Percentiles rank a stretch among this genome's conserved stretches.
Evolutionary conservation across 2,888 invertebrate genomes (phyloP).

Genomic region (Drosophila melanosoma): DNA sequence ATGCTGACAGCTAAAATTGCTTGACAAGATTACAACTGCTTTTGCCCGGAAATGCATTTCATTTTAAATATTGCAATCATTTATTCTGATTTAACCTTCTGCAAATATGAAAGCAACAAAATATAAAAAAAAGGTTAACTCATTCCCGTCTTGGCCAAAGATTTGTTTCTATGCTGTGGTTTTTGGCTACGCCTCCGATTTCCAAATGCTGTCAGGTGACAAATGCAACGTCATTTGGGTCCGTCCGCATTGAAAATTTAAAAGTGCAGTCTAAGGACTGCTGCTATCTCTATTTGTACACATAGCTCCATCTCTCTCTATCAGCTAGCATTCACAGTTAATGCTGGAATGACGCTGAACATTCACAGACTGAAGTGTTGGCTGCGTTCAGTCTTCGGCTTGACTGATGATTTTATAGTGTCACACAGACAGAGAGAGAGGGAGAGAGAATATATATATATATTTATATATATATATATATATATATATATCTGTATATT

Average conservation of each 20-base stretch:
- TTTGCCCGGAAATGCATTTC: slow-evolving; percentile 11
- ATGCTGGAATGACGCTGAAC: slow-evolving; percentile 41
- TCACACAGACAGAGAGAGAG: slow-evolving; percentile 1
- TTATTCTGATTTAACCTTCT: slow-evolving; percentile 14
- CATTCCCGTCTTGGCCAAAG: slow-evolving; percentile 11
- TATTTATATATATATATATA: not conserved
- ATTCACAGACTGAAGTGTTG: slow-evolving; percentile 40
- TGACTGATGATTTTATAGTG: slow-evolving; percentile 46
- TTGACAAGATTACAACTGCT: not conserved
- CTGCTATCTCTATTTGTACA: slow-evolving; percentile 6
- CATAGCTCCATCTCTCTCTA: slow-evolving; percentile 5
- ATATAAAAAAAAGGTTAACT: slow-evolving; percentile 48
- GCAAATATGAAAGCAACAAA: slow-evolving; percentile 12
- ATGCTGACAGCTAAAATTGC: not conserved
- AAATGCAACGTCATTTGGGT: slow-evolving; percentile 63
- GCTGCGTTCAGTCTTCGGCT: slow-evolving; percentile 25
- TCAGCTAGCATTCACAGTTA: slow-evolving; percentile 32
- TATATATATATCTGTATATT: no score
- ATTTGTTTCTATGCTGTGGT: slow-evolving; percentile 19
- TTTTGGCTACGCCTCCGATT: slow-evolving; percentile 33
- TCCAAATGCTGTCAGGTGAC: slow-evolving; percentile 50
- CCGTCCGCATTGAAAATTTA: slow-evolving; percentile 53
- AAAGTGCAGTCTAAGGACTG: slow-evolving; percentile 9
- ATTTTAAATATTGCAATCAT: slow-evolving; percentile 11
- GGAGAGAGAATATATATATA: not conserved